Percentiles rank a stretch among this genome's conserved stretches.
Evolutionary conservation across 1,140 invertebrate genomes (phyloP).

Genomic region (Monochamus saltuarius): DNA sequence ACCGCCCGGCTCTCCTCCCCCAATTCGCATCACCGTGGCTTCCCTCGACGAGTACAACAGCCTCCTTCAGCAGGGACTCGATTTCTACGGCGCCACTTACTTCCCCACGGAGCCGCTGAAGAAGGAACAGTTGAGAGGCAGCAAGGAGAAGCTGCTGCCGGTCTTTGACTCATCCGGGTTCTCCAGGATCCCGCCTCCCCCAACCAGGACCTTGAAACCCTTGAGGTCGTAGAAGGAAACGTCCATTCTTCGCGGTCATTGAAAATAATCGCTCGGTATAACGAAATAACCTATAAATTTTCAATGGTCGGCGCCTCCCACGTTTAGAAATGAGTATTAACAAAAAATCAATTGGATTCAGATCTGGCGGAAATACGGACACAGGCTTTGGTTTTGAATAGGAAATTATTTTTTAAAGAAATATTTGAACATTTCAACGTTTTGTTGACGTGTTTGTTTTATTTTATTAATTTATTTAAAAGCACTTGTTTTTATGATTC

Average conservation of each 20-base stretch:
- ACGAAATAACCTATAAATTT: too few species aligned
- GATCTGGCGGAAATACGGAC: too few species aligned
- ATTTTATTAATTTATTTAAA: too few species aligned
- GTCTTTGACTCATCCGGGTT: slow-evolving; percentile 82
- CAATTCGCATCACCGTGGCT: slow-evolving; percentile 74
- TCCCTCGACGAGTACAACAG: slow-evolving; percentile 78
- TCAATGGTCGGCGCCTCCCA: too few species aligned
- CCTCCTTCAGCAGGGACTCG: slow-evolving; percentile 76
- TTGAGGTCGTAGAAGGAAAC: slow-evolving; percentile 32
- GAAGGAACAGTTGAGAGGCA: slow-evolving; percentile 59
- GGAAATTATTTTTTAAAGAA: too few species aligned
- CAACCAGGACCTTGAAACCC: slow-evolving; percentile 76
- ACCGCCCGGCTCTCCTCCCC: slow-evolving; percentile 55
- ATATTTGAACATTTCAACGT: slow-evolving; percentile 3
- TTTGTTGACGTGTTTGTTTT: neutral
- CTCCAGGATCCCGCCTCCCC: slow-evolving; percentile 73
- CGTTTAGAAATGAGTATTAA: too few species aligned
- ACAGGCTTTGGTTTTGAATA: too few species aligned
- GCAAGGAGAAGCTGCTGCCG: slow-evolving; percentile 73
- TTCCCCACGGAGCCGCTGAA: slow-evolving; percentile 77
- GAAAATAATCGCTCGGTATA: too few species aligned
- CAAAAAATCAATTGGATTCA: too few species aligned
- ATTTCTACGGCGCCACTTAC: slow-evolving; percentile 83
- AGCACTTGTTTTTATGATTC: too few species aligned
- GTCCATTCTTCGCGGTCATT: too few species aligned